phyloP scores from a whole-genome alignment of 1,140 invertebrate genomes.

The Drosophila pseudoobscura region DNA sequence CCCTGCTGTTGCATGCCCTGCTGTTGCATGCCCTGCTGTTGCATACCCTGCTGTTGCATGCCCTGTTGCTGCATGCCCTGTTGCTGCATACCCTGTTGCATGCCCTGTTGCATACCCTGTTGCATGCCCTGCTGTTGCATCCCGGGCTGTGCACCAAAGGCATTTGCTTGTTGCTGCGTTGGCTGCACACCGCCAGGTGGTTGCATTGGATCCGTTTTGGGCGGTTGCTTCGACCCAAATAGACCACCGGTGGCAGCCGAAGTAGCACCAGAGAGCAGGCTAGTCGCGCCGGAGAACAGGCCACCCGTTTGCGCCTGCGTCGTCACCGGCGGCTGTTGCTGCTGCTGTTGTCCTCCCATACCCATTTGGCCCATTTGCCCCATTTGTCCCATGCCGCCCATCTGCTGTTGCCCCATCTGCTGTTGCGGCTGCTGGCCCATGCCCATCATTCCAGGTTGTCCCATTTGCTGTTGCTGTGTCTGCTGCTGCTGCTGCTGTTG shows the following conservation, averaged over 20 bases:
- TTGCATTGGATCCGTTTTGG: conserved; percentile 83
- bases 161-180: conserved; percentile 83
- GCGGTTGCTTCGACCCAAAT: conserved; percentile 83
- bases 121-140: conserved; percentile 81
- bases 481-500: conserved; percentile 80
- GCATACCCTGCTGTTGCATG: conserved; percentile 67
- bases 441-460: conserved; percentile 67
- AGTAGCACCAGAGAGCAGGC: conserved; percentile 83
- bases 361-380: conserved; percentile 54
- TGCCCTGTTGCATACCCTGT: conserved; percentile 51
- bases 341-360: conserved; percentile 61
- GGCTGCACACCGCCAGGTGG: conserved; percentile 83
- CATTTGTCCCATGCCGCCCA: conserved; percentile 64
- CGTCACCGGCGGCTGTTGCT: conserved; percentile 74
- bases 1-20: conserved; percentile 38
- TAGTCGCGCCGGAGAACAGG: conserved; percentile 82
- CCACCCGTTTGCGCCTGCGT: conserved; percentile 75
- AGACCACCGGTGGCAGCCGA: conserved; percentile 83
- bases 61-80: conserved; percentile 45
- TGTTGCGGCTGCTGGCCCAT: conserved; percentile 66
- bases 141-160: conserved; percentile 72
- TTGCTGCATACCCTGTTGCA: conserved; percentile 69
- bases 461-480: conserved; percentile 67
- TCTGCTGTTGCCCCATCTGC: conserved; percentile 58
- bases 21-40: conserved; percentile 73